Percentiles rank a stretch among this genome's conserved stretches.
Conservation (phyloP, 1,140 invertebrate species). For the Dendrolimus kikuchii region DNA sequence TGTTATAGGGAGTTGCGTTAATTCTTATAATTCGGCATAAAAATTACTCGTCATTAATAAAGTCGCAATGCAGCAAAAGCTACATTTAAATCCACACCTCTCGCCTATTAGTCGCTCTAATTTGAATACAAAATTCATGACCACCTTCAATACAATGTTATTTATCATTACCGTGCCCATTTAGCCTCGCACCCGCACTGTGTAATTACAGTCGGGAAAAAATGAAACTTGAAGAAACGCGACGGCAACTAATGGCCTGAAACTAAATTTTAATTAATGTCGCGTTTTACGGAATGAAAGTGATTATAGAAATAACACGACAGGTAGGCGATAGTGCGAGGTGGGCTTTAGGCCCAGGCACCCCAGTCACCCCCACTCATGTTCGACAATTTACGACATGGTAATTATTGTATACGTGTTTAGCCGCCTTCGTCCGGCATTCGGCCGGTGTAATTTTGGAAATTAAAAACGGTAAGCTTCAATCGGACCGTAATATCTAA, state of each 20-base stretch:
- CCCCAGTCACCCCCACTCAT: constrained; percentile 31
- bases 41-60: constrained; percentile 34
- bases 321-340: constrained; percentile 31
- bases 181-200: constrained; percentile 57
- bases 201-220: constrained; percentile 64
- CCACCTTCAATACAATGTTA: constrained; percentile 58
- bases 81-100: constrained; percentile 50
- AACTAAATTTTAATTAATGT: constrained; percentile 73
- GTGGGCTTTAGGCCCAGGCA: constrained; percentile 11
- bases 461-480: constrained; percentile 68
- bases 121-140: constrained; percentile 65
- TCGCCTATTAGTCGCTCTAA: constrained; percentile 55
- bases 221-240: constrained; percentile 66
- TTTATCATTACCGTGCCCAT: constrained; percentile 66
- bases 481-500: constrained; percentile 67
- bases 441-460: constrained; percentile 57
- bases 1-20: too few species aligned
- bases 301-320: constrained; percentile 68
- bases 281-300: constrained; percentile 66
- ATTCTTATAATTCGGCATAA: constrained; percentile 10
- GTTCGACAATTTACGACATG: constrained; percentile 55
- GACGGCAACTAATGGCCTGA: constrained; percentile 67
- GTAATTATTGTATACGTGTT: constrained; percentile 62
- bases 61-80: constrained; percentile 37
- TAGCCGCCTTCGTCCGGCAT: constrained; percentile 41